Percentiles rank a stretch among this genome's conserved stretches.
These are phyloP conservation scores for Rhodeus uyekii DNA, from an alignment of 2,797 vertebrate genomes.

Conservation along the genomic window DNA sequence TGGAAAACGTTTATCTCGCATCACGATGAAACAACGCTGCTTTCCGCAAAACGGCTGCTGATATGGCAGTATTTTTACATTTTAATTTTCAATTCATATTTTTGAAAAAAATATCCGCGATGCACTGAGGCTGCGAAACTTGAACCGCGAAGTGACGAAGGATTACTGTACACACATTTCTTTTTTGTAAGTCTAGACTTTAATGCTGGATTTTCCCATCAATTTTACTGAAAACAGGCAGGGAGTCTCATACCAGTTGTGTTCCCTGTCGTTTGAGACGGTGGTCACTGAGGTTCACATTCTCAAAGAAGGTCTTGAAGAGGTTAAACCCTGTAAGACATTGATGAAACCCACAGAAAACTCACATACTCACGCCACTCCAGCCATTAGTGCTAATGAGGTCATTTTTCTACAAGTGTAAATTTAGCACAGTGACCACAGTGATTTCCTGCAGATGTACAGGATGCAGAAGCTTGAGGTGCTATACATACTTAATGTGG, in stretches of 20 bases:
- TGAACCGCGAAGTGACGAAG: no score
- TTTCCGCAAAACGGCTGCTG: no score
- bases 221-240: conserved; percentile 20
- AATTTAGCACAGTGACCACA: not conserved
- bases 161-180: no score
- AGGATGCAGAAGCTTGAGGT: not conserved
- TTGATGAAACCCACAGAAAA: conserved; percentile 2
- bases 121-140: no score
- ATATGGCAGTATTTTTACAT: no score
- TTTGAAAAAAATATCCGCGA: no score
- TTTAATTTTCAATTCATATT: no score
- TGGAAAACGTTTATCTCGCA: no score
- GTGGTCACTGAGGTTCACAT: conserved; percentile 98
- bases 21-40: no score
- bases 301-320: conserved; percentile 99
- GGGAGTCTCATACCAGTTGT: conserved; percentile 85
- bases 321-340: conserved; percentile 89
- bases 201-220: not conserved
- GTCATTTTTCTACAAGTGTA: not conserved
- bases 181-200: not conserved
- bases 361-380: not conserved
- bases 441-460: conserved; percentile 1
- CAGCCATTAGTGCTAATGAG: not conserved
- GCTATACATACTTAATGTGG: not conserved
- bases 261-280: conserved; percentile 96